These are phyloP conservation scores for Drosophila leonis DNA, from an alignment of 2,888 invertebrate genomes.

Conservation along the genomic window DNA sequence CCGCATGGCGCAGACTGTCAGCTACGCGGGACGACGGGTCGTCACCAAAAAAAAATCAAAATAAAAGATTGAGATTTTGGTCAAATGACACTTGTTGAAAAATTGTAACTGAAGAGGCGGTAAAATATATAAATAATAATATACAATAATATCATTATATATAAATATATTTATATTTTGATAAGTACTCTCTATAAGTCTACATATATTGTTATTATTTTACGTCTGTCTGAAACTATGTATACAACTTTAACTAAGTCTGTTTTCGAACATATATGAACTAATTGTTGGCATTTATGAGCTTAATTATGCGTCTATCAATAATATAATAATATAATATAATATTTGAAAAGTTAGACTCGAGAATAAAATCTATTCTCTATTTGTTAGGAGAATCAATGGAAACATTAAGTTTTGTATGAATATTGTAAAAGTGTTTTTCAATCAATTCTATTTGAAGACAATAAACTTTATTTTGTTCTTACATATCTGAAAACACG, in stretches of 20 bases:
- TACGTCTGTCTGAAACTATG: background rate
- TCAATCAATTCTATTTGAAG: background rate
- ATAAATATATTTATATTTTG: too few relatives aligned
- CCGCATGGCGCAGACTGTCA: conserved; percentile 66
- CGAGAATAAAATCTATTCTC: too few relatives aligned
- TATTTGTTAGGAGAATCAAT: too few relatives aligned
- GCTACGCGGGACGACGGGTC: conserved; percentile 20
- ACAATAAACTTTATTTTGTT: background rate
- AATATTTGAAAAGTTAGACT: too few relatives aligned
- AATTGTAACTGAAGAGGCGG: background rate
- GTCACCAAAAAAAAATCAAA: conserved; percentile 1
- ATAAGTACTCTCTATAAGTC: too few relatives aligned
- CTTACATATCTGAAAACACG: background rate
- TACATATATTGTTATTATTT: too few relatives aligned
- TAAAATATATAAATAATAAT: background rate
- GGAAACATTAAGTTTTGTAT: too few relatives aligned
- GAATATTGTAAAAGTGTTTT: too few relatives aligned
- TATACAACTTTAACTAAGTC: too few relatives aligned
- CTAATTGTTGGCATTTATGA: background rate
- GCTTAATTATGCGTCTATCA: too few relatives aligned
- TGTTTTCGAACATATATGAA: too few relatives aligned
- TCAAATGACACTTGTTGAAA: conserved; percentile 47
- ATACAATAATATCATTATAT: background rate
- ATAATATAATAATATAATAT: too few relatives aligned
- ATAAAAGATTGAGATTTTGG: background rate